Conservation (phyloP, 1,140 invertebrate genomes). For the Trichoplusia ni region DNA sequence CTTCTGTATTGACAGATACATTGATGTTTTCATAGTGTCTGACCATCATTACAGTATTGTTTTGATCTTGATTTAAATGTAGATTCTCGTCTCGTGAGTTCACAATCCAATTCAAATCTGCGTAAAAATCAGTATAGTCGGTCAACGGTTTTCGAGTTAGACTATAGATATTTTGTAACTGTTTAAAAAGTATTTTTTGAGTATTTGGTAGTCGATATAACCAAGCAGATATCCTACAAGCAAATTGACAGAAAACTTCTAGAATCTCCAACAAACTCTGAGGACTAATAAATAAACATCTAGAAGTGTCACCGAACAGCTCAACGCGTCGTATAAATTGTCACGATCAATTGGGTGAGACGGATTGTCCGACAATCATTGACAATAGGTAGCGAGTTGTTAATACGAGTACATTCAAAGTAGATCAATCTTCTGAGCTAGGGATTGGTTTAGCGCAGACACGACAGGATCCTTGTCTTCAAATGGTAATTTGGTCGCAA, state of each 20-base stretch:
- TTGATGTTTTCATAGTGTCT: slow-evolving; percentile 3
- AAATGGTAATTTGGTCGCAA: too few species aligned
- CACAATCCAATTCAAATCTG: too few species aligned
- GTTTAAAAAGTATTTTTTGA: too few species aligned
- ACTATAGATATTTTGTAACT: too few species aligned
- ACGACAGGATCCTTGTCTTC: too few species aligned
- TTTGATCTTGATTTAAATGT: too few species aligned
- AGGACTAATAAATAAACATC: slow-evolving; percentile 7
- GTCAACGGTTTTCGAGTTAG: too few species aligned
- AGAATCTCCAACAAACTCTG: too few species aligned
- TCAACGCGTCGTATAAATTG: background rate
- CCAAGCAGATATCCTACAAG: background rate
- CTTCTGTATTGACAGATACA: slow-evolving; percentile 35
- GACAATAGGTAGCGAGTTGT: slow-evolving; percentile 4
- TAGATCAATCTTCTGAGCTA: too few species aligned
- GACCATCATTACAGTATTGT: background rate
- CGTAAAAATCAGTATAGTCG: too few species aligned
- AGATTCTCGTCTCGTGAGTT: too few species aligned
- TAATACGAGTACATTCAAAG: background rate
- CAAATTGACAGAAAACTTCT: background rate
- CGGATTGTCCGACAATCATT: background rate
- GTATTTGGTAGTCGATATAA: background rate
- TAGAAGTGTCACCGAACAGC: background rate
- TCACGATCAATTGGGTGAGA: slow-evolving; percentile 8
- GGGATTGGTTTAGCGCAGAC: too few species aligned